Evolutionary conservation across 2,113 vertebrate species (phyloP), one percentile per base, ranked within the genome.

Genomic region (Pithys albifrons): DNA sequence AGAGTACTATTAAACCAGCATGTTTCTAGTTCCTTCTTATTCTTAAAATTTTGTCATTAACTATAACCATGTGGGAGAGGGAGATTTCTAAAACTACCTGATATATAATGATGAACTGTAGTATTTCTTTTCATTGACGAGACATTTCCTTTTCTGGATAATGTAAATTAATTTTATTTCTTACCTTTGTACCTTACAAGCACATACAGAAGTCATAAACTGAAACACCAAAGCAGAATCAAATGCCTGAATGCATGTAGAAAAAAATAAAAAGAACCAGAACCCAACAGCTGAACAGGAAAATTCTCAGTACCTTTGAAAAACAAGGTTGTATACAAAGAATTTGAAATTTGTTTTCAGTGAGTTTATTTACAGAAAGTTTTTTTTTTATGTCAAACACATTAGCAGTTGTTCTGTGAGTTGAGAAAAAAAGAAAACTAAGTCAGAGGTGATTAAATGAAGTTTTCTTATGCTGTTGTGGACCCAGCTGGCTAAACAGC

Each of bases 101-200:
- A 73, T 0, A 0, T 48, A 35, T 73, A 87, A 33, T 52, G 92
- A 82, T 48, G 48, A 95, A 85, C 55, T 39, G 9, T 54, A 88
- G 28, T 82, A 78, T 67, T 91, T 62, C 28, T 85, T 91, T 85
- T 22, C 22, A 75, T 80, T 89, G 35, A 88, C 37, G 37, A 95
- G 57, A 23, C 39, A 67, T 90, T 75, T 46, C 6, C 25, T 75
- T 55, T 84, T 48, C 73, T 71, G 9, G 28, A 28, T 83, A 64
- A 45, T 2, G 2, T 54, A 61, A 95, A 66, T 96, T 88, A 74
- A 90, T 88, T 87, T 91, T 88, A 19, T 91, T 58, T 95, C 58
- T 62, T 89, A 55, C 43, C 70, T 85, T n/a, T 79, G 43, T 90
- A 51, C 29, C 27, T 90, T 59, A 14, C 54, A 77, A 78, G 43